Percentiles rank a stretch among this genome's conserved stretches.
phyloP scores from a whole-genome alignment of 2,113 vertebrate genomes.

The Pteronura brasiliensis region DNA sequence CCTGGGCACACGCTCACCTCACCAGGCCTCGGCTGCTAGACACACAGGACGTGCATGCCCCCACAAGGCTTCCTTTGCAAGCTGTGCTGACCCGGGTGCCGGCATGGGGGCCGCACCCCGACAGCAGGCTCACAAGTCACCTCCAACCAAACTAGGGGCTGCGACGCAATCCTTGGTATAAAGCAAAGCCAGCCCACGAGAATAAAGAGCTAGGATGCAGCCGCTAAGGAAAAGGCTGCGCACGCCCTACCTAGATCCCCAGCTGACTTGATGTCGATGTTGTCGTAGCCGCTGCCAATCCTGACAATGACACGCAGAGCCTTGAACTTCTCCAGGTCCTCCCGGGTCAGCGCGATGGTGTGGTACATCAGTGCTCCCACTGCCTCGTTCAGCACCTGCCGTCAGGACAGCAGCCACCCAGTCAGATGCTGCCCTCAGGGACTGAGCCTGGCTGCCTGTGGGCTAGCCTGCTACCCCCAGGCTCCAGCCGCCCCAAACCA shows the following conservation, averaged over 20 bases:
- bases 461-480: background rate
- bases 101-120: background rate
- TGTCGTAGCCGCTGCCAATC: slow-evolving; percentile 98
- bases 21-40: background rate
- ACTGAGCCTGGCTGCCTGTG: background rate
- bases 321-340: slow-evolving; percentile 99
- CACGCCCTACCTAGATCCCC: slow-evolving; percentile 92
- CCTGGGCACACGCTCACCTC: background rate
- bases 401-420: background rate
- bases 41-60: background rate
- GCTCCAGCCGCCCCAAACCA: background rate
- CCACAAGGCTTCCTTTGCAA: background rate
- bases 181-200: background rate
- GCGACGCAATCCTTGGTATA: background rate
- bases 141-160: background rate
- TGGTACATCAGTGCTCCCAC: slow-evolving; percentile 99
- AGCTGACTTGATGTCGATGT: slow-evolving; percentile 98
- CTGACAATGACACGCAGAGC: slow-evolving; percentile 97
- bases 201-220: accelerated
- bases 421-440: background rate
- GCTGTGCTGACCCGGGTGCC: background rate
- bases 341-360: slow-evolving; percentile 97
- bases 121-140: background rate
- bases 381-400: slow-evolving; percentile 97
- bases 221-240: background rate